Base-by-base conservation (phyloP, 2,888 invertebrate genomes). In the Erebia epiphron region DNA sequence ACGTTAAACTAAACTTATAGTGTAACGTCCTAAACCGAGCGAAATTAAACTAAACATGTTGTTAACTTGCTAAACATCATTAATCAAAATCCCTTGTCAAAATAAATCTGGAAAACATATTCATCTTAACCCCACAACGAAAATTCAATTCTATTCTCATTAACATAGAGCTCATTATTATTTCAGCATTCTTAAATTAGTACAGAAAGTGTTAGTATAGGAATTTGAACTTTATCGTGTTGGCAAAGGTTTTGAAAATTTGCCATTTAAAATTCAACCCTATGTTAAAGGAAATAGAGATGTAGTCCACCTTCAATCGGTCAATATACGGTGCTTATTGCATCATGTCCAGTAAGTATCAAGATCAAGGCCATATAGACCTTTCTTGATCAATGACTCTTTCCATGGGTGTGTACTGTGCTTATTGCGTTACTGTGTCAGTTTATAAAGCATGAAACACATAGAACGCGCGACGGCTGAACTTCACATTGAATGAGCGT, bases 311-410 rank as follows among this genome's bases (percentile, higher is more conserved):
- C 11, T 16, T 52, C 16, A 21, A 41, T 54, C 60, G 72, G 66
- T 52, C 66, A 66, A 63, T 68, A 57, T 13, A 46, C 16, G 62
- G 68, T 68, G 54, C 46, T n/a, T 68, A 73, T 73, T 73, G 71
- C 73, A 73, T 73, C 73, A 73, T 68, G 43, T 58, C 67, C 70
- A 69, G 21, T 49, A 46, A n/a, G 46, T 63, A 67, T 64, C 73
- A 73, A 73, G 71, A 73, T 73, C 73, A 73, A 71, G 73, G 73
- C 58, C 71, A 54, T n/a, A 16, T 8, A 35, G 52, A 52, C 64
- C 35, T 54, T 64, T 54, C 64, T 41, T 64, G 64, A 64, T 64
- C 64, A 64, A 64, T 54, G 64, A 64, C 64, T 49, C 8, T 50
- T 16, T 10, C 16, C n/a, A 52, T 54, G 54, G 52, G 52, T 54